These are phyloP conservation scores for Pollenia amentaria DNA, from an alignment of 2,888 invertebrate genomes.

Conservation along the genomic window DNA sequence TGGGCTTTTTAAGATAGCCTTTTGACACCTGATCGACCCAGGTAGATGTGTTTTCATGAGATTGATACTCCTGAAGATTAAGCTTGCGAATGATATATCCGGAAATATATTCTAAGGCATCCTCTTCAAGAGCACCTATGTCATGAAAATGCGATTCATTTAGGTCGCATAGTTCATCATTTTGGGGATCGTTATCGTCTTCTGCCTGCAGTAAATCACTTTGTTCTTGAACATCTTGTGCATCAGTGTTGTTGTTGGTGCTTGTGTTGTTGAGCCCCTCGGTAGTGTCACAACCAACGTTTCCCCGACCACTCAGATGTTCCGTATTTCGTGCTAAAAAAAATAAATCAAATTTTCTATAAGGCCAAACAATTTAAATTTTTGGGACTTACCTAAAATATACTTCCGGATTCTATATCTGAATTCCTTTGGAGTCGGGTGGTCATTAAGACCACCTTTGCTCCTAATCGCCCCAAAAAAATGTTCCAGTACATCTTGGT, in stretches of 20 bases:
- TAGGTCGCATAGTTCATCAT: not conserved
- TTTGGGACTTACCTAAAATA: not conserved
- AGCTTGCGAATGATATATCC: conserved; percentile 10
- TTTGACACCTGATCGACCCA: not conserved
- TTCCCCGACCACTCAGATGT: not conserved
- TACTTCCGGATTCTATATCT: conserved; percentile 5
- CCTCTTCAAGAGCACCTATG: too few species aligned
- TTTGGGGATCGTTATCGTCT: not conserved
- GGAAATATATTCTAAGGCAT: too few species aligned
- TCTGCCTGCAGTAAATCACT: not conserved
- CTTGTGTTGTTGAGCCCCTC: not conserved
- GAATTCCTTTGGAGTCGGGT: not conserved
- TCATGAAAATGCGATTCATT: too few species aligned
- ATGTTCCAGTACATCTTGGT: conserved; percentile 1
- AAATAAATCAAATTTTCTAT: not conserved
- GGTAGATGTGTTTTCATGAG: not conserved
- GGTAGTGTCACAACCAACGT: not conserved
- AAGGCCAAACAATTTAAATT: not conserved
- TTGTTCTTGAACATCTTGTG: not conserved
- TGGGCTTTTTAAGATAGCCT: not conserved
- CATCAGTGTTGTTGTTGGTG: too few species aligned
- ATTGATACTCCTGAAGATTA: not conserved
- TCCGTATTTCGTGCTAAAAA: not conserved
- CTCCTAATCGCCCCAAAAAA: not conserved
- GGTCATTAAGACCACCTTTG: conserved; percentile 5